Evolutionary conservation across 2,888 invertebrate species (phyloP).

Genomic region (Aspidapion aeneum): DNA sequence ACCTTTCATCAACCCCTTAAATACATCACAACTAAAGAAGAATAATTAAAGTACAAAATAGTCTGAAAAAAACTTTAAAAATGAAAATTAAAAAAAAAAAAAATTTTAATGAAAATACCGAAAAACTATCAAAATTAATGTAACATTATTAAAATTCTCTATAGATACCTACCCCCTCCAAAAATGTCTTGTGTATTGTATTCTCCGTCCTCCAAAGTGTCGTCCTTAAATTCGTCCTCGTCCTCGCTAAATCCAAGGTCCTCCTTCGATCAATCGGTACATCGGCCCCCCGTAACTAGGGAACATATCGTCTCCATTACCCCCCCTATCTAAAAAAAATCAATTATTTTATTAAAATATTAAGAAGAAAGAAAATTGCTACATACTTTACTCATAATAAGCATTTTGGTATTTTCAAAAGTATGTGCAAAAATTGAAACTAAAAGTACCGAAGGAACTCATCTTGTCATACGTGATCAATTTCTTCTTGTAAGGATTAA

Average conservation of each 20-base stretch:
- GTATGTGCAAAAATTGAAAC: neutral
- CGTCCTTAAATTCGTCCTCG: conserved; percentile 34
- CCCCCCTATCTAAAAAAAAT: conserved; percentile 34
- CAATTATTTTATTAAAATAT: neutral
- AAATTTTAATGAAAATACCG: too few relatives aligned
- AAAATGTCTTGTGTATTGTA: conserved; percentile 24
- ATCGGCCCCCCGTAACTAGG: conserved; percentile 75
- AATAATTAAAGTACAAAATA: too few relatives aligned
- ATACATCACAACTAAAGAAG: too few relatives aligned
- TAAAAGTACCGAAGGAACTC: neutral
- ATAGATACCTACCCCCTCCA: too few relatives aligned
- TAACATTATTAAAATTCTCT: too few relatives aligned
- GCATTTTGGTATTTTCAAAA: too few relatives aligned
- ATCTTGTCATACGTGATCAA: too few relatives aligned
- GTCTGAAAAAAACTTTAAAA: too few relatives aligned
- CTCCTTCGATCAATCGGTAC: conserved; percentile 50
- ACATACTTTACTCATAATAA: neutral
- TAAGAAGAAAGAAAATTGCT: neutral
- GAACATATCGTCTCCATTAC: conserved; percentile 39
- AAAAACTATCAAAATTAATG: too few relatives aligned
- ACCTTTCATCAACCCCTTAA: too few relatives aligned
- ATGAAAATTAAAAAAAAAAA: too few relatives aligned
- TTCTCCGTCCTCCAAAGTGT: conserved; percentile 27
- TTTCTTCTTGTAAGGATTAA: too few relatives aligned
- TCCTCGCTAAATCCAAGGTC: conserved; percentile 22